These are phyloP conservation scores for Butorides virescens DNA, from an alignment of 2,113 vertebrate genomes.

Conservation along the genomic window DNA sequence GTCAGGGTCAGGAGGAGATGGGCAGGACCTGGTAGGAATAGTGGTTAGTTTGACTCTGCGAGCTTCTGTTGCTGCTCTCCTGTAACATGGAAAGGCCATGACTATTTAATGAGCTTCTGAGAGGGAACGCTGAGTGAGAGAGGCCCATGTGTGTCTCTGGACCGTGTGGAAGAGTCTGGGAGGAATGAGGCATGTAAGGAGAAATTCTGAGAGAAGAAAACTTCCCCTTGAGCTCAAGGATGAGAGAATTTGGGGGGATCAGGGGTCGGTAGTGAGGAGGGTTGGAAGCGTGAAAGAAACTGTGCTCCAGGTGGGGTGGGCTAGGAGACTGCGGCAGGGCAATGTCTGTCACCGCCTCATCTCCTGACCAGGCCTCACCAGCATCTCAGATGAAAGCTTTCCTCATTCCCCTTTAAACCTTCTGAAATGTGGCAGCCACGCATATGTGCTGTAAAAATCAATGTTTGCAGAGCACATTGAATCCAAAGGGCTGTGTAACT, in stretches of 20 bases:
- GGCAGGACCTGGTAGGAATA: not conserved
- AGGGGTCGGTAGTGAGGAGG: not conserved
- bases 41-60: not conserved
- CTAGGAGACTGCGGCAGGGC: not conserved
- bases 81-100: not conserved
- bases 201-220: not conserved
- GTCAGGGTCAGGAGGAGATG: not conserved
- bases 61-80: not conserved
- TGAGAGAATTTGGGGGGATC: not conserved
- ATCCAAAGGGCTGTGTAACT: not conserved
- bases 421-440: not conserved
- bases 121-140: not conserved
- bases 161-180: not conserved
- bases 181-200: not conserved
- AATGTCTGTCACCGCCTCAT: not conserved
- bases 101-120: not conserved
- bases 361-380: accelerated
- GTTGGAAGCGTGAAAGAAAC: not conserved
- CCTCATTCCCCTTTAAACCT: not conserved
- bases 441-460: not conserved
- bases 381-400: not conserved
- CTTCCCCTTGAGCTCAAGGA: not conserved
- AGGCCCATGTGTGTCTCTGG: not conserved
- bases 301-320: not conserved
- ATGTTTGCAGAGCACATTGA: not conserved